Percentiles rank a stretch among this genome's conserved stretches.
phyloP scores from a whole-genome alignment of 53 echinoderm and acorn worm species.

The Henricia sp. region DNA sequence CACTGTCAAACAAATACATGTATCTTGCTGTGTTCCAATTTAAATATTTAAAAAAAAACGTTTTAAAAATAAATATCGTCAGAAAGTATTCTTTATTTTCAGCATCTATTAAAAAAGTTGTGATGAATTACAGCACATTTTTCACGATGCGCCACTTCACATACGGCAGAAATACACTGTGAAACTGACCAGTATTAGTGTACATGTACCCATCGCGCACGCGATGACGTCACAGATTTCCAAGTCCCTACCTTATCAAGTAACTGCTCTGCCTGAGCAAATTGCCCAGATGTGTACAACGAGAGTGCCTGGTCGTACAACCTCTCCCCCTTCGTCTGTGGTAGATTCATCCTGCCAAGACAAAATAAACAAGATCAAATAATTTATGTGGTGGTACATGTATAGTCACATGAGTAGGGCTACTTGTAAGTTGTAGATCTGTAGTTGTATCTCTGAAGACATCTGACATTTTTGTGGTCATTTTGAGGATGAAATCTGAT shows the following conservation, averaged over 20 bases:
- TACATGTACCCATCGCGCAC: background rate
- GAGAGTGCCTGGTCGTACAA: constrained; percentile 30
- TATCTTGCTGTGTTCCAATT: no score
- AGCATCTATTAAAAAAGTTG: background rate
- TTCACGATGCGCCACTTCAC: background rate
- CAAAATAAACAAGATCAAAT: background rate
- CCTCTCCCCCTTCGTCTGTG: constrained; percentile 34
- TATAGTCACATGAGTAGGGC: background rate
- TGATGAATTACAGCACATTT: background rate
- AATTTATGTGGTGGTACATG: background rate
- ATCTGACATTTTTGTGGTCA: background rate
- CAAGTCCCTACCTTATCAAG: constrained; percentile 7
- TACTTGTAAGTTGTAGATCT: background rate
- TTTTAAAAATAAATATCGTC: no score
- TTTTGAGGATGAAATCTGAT: background rate
- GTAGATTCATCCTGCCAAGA: constrained; percentile 23
- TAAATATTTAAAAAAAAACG: no score
- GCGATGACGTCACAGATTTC: background rate
- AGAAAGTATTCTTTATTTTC: background rate
- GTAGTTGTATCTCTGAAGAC: background rate
- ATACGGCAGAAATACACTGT: background rate
- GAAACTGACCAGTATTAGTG: background rate
- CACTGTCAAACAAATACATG: no score
- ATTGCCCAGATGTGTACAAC: constrained; percentile 6
- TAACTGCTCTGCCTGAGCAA: background rate